Evolutionary conservation across 2,113 vertebrate genomes (phyloP).

Genomic region (Trogon surrucura): DNA sequence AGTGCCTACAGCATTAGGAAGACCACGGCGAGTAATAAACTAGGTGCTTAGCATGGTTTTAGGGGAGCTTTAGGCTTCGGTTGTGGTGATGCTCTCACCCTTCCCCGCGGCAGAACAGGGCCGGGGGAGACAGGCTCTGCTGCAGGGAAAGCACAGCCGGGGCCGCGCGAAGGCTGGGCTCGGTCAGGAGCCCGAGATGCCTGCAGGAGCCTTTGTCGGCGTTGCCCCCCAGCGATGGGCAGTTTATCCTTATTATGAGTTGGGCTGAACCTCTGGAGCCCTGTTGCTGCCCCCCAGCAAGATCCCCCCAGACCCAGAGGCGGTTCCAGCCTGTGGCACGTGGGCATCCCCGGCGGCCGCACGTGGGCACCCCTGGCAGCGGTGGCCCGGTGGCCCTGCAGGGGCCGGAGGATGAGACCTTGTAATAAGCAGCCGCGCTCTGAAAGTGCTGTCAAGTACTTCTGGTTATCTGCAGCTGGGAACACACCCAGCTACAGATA

Average conservation of each 20-base stretch:
- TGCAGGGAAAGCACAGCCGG: not conserved
- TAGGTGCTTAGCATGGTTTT: not conserved
- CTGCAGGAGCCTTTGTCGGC: not conserved
- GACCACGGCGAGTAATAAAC: not conserved
- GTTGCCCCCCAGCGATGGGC: rapidly evolving
- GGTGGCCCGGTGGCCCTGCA: not conserved
- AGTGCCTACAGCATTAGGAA: not conserved
- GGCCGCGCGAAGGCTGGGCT: not conserved
- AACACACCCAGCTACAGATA: conserved; percentile 58
- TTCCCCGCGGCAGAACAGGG: not conserved
- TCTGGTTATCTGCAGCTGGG: conserved; percentile 67
- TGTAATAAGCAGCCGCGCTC: not conserved
- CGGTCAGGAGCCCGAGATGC: not conserved
- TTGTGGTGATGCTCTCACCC: rapidly evolving
- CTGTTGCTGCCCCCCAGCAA: not conserved
- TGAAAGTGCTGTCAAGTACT: not conserved
- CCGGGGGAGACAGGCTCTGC: not conserved
- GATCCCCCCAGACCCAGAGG: not conserved
- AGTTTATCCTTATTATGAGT: not conserved
- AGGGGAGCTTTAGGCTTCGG: not conserved
- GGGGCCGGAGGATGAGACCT: not conserved
- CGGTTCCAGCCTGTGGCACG: not conserved
- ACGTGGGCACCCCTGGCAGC: not conserved
- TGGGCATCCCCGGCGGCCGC: rapidly evolving
- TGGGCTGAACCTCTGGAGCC: not conserved